Conservation (phyloP, 2,797 vertebrate genomes). For the Typhlichthys subterraneus region DNA sequence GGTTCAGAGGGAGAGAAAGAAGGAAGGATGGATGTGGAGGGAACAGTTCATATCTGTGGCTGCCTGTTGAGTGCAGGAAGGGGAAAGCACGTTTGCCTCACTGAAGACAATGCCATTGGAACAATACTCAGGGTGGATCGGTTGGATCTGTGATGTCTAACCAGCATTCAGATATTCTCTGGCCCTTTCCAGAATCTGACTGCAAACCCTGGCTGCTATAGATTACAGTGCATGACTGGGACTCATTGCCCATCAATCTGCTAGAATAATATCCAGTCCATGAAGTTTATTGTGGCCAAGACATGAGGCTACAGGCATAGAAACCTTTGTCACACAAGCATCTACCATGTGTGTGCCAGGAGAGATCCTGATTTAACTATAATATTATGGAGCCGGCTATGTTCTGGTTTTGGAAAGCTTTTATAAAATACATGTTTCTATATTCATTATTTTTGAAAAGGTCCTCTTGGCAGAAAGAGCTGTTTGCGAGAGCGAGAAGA, state of each 20-base stretch:
- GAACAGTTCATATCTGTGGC: neutral
- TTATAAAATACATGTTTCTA: neutral
- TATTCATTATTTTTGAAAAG: constrained; percentile 9
- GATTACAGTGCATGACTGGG: neutral
- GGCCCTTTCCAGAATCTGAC: constrained; percentile 26
- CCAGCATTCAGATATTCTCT: constrained; percentile 13
- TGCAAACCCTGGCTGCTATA: constrained; percentile 3
- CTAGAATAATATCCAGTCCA: constrained; percentile 3
- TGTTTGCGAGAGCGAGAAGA: constrained; percentile 6
- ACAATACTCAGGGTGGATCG: constrained; percentile 3
- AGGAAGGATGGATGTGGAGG: constrained; percentile 5
- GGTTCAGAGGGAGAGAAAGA: constrained; percentile 30
- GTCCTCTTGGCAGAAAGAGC: constrained; percentile 13
- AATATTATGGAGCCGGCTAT: neutral
- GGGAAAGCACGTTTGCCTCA: constrained; percentile 19
- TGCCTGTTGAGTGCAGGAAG: constrained; percentile 35
- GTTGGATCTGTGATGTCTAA: constrained; percentile 30
- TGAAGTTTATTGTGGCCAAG: constrained; percentile 18
- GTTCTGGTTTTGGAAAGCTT: constrained; percentile 5
- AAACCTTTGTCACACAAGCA: constrained; percentile 24
- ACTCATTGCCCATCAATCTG: constrained; percentile 24
- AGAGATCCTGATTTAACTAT: neutral
- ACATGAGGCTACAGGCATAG: constrained; percentile 18
- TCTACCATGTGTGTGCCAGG: neutral
- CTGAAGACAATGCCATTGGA: constrained; percentile 36